A percentile compares a stretch with the other conserved stretches of the same genome.
Conservation (phyloP, 2,797 vertebrate species). For the Serranus cabrilla region DNA sequence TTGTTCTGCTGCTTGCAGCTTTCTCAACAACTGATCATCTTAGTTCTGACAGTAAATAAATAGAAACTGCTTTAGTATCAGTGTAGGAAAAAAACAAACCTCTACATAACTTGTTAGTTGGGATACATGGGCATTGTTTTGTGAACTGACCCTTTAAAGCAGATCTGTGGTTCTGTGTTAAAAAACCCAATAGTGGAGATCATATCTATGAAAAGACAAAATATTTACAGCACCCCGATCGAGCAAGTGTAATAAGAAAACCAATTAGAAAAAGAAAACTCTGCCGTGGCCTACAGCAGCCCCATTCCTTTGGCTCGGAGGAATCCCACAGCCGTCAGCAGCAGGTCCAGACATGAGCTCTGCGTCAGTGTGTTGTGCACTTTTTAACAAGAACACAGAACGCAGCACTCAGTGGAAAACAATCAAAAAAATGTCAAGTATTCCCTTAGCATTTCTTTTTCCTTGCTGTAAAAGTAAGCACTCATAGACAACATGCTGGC, state of each 20-base stretch:
- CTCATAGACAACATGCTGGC: constrained; percentile 1
- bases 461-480: constrained; percentile 6
- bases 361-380: constrained; percentile 15
- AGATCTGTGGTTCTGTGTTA: no score
- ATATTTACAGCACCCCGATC: no score
- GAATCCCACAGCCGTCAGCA: constrained; percentile 52
- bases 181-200: no score
- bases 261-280: background rate
- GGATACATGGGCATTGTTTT: no score
- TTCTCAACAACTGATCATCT: no score
- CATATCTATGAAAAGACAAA: no score
- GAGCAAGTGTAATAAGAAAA: background rate
- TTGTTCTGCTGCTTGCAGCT: no score
- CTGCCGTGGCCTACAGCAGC: constrained; percentile 3
- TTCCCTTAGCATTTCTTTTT: background rate
- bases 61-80: no score
- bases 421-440: background rate
- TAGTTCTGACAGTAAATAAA: no score
- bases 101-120: no score
- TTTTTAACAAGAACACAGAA: constrained; percentile 13
- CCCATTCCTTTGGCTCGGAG: constrained; percentile 43
- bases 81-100: no score
- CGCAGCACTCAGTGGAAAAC: constrained; percentile 1
- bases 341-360: constrained; percentile 71
- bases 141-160: no score